phyloP scores from a whole-genome alignment of 1,140 invertebrate species.

The Bombus cullumanus region DNA sequence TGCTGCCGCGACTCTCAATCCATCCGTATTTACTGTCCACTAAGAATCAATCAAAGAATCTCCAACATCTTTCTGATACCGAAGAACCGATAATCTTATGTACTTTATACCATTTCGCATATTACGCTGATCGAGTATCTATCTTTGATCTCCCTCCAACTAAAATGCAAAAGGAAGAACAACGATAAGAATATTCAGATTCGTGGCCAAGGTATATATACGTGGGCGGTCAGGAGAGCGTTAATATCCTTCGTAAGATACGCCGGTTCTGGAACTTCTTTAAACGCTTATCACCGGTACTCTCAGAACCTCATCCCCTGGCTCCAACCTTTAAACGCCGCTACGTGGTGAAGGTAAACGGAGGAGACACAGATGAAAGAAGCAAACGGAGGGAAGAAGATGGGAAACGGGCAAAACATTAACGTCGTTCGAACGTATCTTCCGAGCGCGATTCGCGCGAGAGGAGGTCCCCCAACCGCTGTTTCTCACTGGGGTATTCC shows the following conservation, averaged over 20 bases:
- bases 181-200: not conserved
- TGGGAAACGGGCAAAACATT: conserved; percentile 20
- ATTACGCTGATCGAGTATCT: conserved; percentile 9
- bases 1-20: not conserved
- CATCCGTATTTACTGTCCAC: not conserved
- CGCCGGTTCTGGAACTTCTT: conserved; percentile 39
- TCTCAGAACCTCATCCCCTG: not conserved
- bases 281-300: conserved; percentile 49
- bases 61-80: not conserved
- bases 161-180: not conserved
- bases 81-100: not conserved
- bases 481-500: conserved; percentile 41
- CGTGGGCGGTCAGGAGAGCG: conserved; percentile 53
- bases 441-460: conserved; percentile 41
- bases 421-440: conserved; percentile 46
- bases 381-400: not conserved
- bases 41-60: not conserved
- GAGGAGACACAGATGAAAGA: not conserved
- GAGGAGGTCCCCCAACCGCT: conserved; percentile 1
- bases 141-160: not conserved
- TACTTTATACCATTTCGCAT: not conserved
- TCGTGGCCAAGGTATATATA: conserved; percentile 4
- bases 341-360: not conserved
- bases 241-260: conserved; percentile 47
- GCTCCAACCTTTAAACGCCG: conserved; percentile 8